Conservation (phyloP, 1,140 invertebrate species). For the Leptoteleia sp. region DNA sequence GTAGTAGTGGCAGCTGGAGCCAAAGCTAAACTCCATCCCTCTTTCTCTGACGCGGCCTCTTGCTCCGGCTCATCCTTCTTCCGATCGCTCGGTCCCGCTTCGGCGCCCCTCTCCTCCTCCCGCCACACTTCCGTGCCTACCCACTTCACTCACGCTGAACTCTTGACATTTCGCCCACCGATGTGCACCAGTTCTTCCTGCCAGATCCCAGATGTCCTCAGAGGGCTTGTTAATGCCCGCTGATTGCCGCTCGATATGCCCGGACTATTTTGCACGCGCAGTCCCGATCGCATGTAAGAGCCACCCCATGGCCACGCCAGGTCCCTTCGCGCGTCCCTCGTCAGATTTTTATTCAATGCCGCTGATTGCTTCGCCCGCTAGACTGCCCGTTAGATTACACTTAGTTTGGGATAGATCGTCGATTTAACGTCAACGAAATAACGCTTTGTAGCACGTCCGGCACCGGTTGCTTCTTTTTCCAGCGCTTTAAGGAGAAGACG, state of each 20-base stretch:
- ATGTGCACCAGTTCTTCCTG: constrained; percentile 63
- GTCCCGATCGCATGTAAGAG: constrained; percentile 40
- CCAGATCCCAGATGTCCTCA: constrained; percentile 63
- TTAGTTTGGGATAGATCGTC: constrained; percentile 23
- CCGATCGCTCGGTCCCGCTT: constrained; percentile 47
- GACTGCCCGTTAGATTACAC: constrained; percentile 15
- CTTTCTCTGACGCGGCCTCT: constrained; percentile 37
- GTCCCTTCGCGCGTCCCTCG: constrained; percentile 32
- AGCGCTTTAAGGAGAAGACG: no score
- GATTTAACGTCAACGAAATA: constrained; percentile 20
- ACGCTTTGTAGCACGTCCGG: no score
- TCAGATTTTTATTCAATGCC: constrained; percentile 57
- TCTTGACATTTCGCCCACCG: constrained; percentile 66
- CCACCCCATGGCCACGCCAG: not conserved
- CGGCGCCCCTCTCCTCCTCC: constrained; percentile 1
- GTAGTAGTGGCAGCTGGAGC: constrained; percentile 61
- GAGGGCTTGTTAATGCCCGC: constrained; percentile 59
- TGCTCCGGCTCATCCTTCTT: constrained; percentile 58
- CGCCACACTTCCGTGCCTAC: constrained; percentile 14
- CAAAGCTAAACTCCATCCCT: constrained; percentile 54
- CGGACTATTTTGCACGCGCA: constrained; percentile 49
- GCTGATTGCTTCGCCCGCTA: constrained; percentile 60
- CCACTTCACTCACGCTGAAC: constrained; percentile 49
- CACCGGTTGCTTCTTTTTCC: no score
- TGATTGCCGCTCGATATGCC: constrained; percentile 61